Base-by-base conservation (phyloP, 1,140 invertebrate genomes). In the Formica exsecta region DNA sequence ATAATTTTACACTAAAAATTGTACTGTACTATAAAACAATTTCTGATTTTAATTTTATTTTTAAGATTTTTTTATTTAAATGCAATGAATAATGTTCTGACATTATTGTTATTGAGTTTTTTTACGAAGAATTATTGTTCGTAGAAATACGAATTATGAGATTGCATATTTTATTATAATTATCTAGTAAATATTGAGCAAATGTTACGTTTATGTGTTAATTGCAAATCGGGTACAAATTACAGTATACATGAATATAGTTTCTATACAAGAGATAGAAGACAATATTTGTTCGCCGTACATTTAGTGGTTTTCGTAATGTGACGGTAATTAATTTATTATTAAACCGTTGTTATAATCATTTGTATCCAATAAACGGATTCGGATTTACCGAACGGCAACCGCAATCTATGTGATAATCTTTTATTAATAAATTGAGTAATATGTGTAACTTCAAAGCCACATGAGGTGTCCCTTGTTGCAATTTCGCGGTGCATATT, bases 271-370 rank as follows among this genome's bases (percentile, higher is more conserved):
- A 13, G 2, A 22, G 38, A 11, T 11, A 4, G 8, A 4, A 22
- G 19, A 22, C 19, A 48, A 74, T 74, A 83, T 74, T 74, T 74
- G 59, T 13, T 36, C n/a, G 7, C 13, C 6, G 38, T 70, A 57
- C n/a, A 61, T 73, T 61, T 83, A 13, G 54, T 44, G 68, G 54
- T 32, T 81, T 32, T 22, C 25, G 36, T 54, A 61, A 81, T 19
- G 16, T 51, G 48, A 74, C 22, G n/a, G 22, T 70, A n/a, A 38
- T 80, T 59, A 68, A 68, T 80, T 59, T 59, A 70, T 70, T 70
- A 70, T 80, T 59, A 70, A 70, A 41, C 19, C 29, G 36, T 68
- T 51, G 13, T n/a, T 59, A n/a, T 61, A 48, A 62, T 32, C 13
- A 8, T 61, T 62, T 25, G 13, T 41, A 11, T 41, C 13, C n/a